phyloP scores from a whole-genome alignment of 2,888 invertebrate species.

The Bombyx huttoni region DNA sequence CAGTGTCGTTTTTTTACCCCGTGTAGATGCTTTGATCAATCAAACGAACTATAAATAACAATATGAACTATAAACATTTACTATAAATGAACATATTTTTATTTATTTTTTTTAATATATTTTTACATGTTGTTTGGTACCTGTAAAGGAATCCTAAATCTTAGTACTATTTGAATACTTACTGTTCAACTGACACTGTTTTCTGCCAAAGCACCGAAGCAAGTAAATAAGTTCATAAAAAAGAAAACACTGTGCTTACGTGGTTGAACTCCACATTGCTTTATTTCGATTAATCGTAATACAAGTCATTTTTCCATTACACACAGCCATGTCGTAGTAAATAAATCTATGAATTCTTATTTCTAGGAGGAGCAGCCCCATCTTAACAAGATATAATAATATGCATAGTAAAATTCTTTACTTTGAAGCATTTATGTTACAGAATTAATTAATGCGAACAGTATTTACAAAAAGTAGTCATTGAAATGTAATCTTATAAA shows the following conservation, averaged over 20 bases:
- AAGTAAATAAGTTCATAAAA: not conserved
- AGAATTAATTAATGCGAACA: slow-evolving; percentile 40
- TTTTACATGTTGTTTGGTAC: too few relatives aligned
- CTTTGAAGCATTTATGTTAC: slow-evolving; percentile 41
- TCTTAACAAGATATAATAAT: slow-evolving; percentile 45
- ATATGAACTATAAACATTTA: too few relatives aligned
- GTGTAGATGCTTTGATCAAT: too few relatives aligned
- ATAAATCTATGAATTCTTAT: slow-evolving; percentile 32
- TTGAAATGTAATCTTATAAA: slow-evolving; percentile 63
- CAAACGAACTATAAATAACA: too few relatives aligned
- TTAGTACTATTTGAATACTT: too few relatives aligned
- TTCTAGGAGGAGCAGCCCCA: slow-evolving; percentile 63
- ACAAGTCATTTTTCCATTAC: slow-evolving; percentile 51
- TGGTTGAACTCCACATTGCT: not conserved
- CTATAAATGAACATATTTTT: too few relatives aligned
- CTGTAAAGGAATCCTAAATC: too few relatives aligned
- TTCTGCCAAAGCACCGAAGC: not conserved
- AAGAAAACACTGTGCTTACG: not conserved
- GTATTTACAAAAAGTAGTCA: slow-evolving; percentile 37
- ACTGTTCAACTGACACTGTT: too few relatives aligned
- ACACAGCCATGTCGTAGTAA: slow-evolving; percentile 46
- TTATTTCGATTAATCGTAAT: slow-evolving; percentile 16
- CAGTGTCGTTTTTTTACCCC: too few relatives aligned
- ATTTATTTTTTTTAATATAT: too few relatives aligned
- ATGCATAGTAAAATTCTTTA: slow-evolving; percentile 25